These are phyloP conservation scores for Bombus pyrosoma DNA, from an alignment of 1,140 invertebrate species.

Conservation along the genomic window DNA sequence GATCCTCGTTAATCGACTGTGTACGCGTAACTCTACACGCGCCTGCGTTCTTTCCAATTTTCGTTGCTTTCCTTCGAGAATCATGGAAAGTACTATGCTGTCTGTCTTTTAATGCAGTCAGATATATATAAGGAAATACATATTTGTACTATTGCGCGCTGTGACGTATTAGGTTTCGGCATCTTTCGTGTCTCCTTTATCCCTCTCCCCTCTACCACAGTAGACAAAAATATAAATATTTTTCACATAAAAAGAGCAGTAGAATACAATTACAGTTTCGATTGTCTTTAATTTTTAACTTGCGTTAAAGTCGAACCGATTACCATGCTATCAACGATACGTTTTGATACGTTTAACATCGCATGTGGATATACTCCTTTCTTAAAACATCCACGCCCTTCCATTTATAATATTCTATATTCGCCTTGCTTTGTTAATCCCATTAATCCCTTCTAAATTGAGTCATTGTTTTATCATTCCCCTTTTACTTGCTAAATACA, in stretches of 20 bases:
- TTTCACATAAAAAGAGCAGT: not conserved
- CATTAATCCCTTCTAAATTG: not conserved
- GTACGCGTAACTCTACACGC: slow-evolving; percentile 36
- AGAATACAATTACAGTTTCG: not conserved
- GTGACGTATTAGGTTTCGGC: not conserved
- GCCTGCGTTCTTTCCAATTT: slow-evolving; percentile 43
- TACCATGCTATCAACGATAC: not conserved
- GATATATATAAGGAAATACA: not conserved
- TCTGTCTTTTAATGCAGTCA: not conserved
- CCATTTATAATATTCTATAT: not conserved
- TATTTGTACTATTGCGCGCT: not conserved
- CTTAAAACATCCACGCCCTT: not conserved
- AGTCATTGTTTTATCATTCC: not conserved
- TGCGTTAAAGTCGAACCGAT: not conserved
- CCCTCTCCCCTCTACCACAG: not conserved
- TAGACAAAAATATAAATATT: not conserved
- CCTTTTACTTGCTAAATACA: not conserved
- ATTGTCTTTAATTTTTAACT: not conserved
- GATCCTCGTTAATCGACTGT: slow-evolving; percentile 51
- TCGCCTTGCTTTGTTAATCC: not conserved
- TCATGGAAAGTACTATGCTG: not conserved
- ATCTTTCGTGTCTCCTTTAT: not conserved
- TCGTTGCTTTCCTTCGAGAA: not conserved
- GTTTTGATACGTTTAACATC: not conserved
- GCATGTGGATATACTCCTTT: not conserved